These are phyloP conservation scores for Drosophila persimilis DNA, from an alignment of 1,140 invertebrate genomes.

Conservation along the genomic window DNA sequence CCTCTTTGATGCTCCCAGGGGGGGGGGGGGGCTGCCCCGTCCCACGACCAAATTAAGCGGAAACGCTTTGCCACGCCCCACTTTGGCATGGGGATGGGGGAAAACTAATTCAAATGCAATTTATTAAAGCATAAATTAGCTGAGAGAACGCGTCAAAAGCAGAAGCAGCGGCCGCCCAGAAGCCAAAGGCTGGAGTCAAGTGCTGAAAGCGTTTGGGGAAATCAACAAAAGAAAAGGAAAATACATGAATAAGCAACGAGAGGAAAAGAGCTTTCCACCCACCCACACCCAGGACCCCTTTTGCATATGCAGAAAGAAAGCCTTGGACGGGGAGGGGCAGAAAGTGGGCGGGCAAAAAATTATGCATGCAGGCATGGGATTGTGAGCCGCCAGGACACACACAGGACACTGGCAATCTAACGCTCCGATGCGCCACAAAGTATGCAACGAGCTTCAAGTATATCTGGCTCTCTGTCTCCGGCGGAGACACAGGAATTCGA, in stretches of 20 bases:
- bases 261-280: constrained; percentile 21
- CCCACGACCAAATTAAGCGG: too few relatives aligned
- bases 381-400: constrained; percentile 20
- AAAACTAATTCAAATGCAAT: constrained; percentile 64
- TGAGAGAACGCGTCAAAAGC: neutral
- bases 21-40: too few relatives aligned
- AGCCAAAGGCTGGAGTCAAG: constrained; percentile 15
- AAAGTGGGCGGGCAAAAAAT: constrained; percentile 21
- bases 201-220: constrained; percentile 56
- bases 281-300: constrained; percentile 25
- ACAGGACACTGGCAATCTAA: constrained; percentile 59
- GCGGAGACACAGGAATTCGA: constrained; percentile 6
- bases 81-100: neutral
- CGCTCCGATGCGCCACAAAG: constrained; percentile 59
- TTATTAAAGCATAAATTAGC: constrained; percentile 67
- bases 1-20: too few relatives aligned
- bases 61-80: neutral
- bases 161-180: neutral
- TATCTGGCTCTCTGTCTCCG: constrained; percentile 1
- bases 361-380: constrained; percentile 50
- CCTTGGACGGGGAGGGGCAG: constrained; percentile 3
- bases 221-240: constrained; percentile 22
- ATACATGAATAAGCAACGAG: constrained; percentile 53
- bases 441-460: constrained; percentile 60
- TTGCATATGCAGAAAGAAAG: constrained; percentile 54